Conservation (phyloP, 2,113 vertebrate species). For the Rhinopomastus cyanomelas region DNA sequence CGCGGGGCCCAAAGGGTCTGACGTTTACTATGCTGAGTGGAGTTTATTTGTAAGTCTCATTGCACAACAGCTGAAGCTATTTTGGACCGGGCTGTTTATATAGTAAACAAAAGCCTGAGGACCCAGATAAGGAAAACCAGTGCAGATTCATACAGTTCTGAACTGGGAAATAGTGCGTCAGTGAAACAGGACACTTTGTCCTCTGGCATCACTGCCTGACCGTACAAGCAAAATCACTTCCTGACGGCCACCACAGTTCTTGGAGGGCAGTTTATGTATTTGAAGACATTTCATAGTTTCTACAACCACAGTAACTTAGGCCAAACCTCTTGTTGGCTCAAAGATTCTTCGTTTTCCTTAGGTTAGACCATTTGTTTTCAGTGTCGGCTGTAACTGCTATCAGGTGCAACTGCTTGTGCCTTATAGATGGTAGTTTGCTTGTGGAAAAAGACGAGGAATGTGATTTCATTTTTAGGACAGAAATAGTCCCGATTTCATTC, state of each 20-base stretch:
- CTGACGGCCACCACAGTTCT: not conserved
- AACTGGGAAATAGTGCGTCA: not conserved
- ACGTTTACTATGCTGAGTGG: not conserved
- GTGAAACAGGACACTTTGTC: not conserved
- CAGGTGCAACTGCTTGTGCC: not conserved
- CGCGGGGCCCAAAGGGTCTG: not conserved
- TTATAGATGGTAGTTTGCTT: conserved; percentile 14
- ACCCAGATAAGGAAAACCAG: not conserved
- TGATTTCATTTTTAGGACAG: not conserved
- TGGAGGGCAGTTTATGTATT: not conserved
- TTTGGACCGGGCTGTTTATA: not conserved
- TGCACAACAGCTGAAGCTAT: not conserved
- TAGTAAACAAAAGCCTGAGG: conserved; percentile 14
- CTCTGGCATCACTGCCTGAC: not conserved
- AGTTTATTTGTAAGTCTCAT: not conserved
- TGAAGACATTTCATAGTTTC: not conserved
- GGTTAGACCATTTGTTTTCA: not conserved
- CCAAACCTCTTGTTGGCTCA: not conserved
- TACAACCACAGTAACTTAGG: not conserved
- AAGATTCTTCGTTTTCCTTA: not conserved
- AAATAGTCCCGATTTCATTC: conserved; percentile 6
- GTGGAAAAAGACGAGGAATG: not conserved
- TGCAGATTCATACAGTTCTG: not conserved
- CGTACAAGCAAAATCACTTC: not conserved
- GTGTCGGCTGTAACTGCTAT: not conserved